A percentile compares a stretch with the other conserved stretches of the same genome.
Conservation (phyloP, 2,797 vertebrate species). For the Rhinichthys osculus region DNA sequence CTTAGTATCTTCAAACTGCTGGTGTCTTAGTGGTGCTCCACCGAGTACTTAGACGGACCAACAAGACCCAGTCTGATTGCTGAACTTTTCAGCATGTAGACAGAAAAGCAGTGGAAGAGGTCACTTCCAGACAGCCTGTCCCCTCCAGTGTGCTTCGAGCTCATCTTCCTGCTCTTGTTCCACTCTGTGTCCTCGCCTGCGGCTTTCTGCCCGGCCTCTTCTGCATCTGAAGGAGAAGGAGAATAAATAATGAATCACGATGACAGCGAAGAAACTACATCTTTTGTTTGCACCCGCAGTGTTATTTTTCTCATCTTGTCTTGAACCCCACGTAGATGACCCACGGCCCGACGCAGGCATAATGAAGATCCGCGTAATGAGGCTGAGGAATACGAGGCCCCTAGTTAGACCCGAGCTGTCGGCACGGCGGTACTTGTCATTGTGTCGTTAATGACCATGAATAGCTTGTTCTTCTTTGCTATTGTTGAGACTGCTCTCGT, state of each 20-base stretch:
- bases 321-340: conserved; percentile 54
- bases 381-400: conserved; percentile 62
- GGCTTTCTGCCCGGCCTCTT: conserved; percentile 40
- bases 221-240: conserved; percentile 61
- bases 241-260: conserved; percentile 69
- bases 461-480: conserved; percentile 59
- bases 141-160: conserved; percentile 31
- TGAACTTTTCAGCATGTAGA: conserved; percentile 31
- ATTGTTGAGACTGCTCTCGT: conserved; percentile 64
- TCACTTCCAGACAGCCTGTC: conserved; percentile 46
- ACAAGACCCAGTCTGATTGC: conserved; percentile 16
- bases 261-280: conserved; percentile 45
- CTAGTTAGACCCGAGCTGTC: conserved; percentile 61
- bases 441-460: conserved; percentile 68
- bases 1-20: background rate
- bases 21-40: background rate
- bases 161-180: conserved; percentile 36
- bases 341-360: conserved; percentile 62
- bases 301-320: conserved; percentile 62
- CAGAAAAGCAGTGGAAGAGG: background rate
- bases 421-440: conserved; percentile 58
- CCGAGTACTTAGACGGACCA: background rate
- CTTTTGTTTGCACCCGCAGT: conserved; percentile 56
- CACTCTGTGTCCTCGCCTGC: conserved; percentile 35
- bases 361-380: conserved; percentile 59